A percentile compares a stretch with the other conserved stretches of the same genome.
These are phyloP conservation scores for Euglossa dilemma DNA, from an alignment of 1,140 invertebrate species.

Conservation along the genomic window DNA sequence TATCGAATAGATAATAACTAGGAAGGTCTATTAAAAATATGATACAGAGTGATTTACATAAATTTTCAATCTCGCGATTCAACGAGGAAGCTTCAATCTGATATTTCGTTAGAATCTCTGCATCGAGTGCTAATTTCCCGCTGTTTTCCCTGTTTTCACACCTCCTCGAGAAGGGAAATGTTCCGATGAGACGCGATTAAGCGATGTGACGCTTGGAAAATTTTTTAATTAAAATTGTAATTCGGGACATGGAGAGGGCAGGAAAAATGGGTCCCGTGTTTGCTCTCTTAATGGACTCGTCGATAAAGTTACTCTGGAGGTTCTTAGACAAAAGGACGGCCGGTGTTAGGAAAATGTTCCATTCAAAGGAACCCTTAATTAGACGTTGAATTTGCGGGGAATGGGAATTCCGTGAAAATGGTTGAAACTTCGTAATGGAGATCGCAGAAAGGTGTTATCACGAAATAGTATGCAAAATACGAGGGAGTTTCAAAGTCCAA, in stretches of 20 bases:
- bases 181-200: too few species aligned
- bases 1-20: too few species aligned
- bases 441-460: neutral
- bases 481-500: neutral
- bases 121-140: too few species aligned
- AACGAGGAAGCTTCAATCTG: too few species aligned
- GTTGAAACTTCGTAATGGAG: conserved; percentile 14
- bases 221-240: neutral
- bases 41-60: too few species aligned
- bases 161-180: too few species aligned
- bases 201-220: neutral
- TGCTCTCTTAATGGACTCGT: conserved; percentile 17
- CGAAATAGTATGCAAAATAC: neutral
- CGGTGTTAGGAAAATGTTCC: neutral
- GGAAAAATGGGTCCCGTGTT: conserved; percentile 1
- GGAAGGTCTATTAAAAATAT: too few species aligned
- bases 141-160: too few species aligned
- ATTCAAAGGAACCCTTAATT: neutral
- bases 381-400: conserved; percentile 10
- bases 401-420: neutral
- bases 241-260: neutral
- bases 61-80: too few species aligned
- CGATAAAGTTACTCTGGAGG: neutral
- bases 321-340: conserved; percentile 1
- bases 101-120: too few species aligned